These are phyloP conservation scores for Cepaea hortensis DNA, from an alignment of 2,888 invertebrate genomes.

Conservation along the genomic window DNA sequence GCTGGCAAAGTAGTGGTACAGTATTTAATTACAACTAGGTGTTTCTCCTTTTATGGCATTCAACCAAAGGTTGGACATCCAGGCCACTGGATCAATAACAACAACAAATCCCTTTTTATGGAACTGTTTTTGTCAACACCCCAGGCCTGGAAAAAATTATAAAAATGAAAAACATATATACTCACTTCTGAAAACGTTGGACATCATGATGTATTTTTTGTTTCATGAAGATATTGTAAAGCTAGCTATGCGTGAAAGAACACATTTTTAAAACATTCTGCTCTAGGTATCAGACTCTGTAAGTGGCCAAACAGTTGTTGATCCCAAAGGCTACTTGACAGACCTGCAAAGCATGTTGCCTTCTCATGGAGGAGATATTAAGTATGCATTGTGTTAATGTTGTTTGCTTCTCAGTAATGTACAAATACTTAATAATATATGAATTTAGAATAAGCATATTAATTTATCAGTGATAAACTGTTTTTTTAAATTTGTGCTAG, in stretches of 20 bases:
- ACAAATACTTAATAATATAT: too few relatives aligned
- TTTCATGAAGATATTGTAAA: neutral
- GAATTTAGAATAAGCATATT: too few relatives aligned
- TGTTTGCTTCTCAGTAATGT: neutral
- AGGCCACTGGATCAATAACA: too few relatives aligned
- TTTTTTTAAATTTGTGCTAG: too few relatives aligned
- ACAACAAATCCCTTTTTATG: too few relatives aligned
- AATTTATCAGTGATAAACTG: too few relatives aligned
- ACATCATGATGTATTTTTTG: neutral
- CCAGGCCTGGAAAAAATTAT: too few relatives aligned
- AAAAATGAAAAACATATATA: neutral
- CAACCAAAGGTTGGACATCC: too few relatives aligned
- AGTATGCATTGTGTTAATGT: conserved; percentile 77
- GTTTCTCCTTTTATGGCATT: too few relatives aligned
- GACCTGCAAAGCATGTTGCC: conserved; percentile 99
- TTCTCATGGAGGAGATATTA: conserved; percentile 97
- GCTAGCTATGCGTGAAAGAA: neutral
- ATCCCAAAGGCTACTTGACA: conserved; percentile 99
- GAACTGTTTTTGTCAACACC: too few relatives aligned
- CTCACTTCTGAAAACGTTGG: neutral
- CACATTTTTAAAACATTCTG: neutral
- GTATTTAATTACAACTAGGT: too few relatives aligned
- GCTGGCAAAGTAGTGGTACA: too few relatives aligned
- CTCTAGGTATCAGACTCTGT: conserved; percentile 94
- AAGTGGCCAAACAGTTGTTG: conserved; percentile 98